Evolutionary conservation across 2,888 invertebrate species (phyloP), one percentile per base, ranked within the genome.

Genomic region (Lasioglossum calceatum): DNA sequence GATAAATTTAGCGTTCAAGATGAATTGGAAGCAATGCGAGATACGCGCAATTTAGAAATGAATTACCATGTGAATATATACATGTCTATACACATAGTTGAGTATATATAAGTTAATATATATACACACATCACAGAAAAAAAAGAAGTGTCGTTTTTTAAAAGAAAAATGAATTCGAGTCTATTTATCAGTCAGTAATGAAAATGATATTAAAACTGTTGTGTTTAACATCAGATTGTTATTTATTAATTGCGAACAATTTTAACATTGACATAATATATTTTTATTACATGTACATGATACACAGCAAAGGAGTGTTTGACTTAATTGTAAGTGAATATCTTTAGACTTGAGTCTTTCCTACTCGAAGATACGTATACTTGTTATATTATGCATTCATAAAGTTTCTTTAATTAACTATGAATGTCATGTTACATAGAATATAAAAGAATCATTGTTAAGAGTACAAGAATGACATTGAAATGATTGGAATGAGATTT

Each of bases 211-310:
- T 86, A 81, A 85, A 85, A 79, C 78, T 84, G 86, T 82, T 87
- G 85, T 88, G 82, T 79, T 84, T 84, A 85, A 84, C 64, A 78
- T 83, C 77, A 82, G 76, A 89, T 79, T 85, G 83, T 89, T 89
- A 90, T 89, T 89, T 89, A 89, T 85, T 81, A 81, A 79, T 79
- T 87, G 67, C 81, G 84, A 84, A 85, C 78, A 77, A 85, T 90
- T 87, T 88, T 88, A 90, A 90, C 77, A 79, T 85, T 83, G 83
- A 87, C 79, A 84, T 85, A 87, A 80, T 90, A 88, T 88, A 88
- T 89, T 87, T 89, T 88, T 89, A 87, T 86, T 90, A 82, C 82
- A 81, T 79, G 64, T 88, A 88, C 36, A 78, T 50, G 84, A 84
- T 75, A 83, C 72, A 84, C 74, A 84, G 70, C 86, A 82, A 58